phyloP scores from a whole-genome alignment of 2,888 invertebrate species.

The Habrosyne pyritoides region DNA sequence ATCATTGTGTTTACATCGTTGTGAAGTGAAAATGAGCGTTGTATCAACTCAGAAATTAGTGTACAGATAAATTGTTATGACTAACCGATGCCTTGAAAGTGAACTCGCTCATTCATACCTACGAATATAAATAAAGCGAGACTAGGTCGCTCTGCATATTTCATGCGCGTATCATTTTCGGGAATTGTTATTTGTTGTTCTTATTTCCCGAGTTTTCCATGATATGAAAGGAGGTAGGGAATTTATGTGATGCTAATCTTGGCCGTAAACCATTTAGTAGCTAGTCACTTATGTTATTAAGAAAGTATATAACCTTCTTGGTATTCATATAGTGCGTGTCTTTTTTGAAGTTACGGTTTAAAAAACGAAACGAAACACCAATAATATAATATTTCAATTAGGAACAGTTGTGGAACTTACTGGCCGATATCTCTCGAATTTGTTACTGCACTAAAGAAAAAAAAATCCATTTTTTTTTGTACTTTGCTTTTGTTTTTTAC shows the following conservation, averaged over 20 bases:
- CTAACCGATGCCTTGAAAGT: background rate
- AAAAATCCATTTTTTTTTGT: too few species aligned
- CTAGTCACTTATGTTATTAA: constrained; percentile 3
- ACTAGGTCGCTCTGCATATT: constrained; percentile 7
- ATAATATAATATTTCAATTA: too few species aligned
- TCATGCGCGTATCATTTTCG: constrained; percentile 6
- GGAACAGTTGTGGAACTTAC: too few species aligned
- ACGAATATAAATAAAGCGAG: background rate
- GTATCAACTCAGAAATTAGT: background rate
- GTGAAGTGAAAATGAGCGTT: too few species aligned
- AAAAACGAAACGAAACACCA: too few species aligned
- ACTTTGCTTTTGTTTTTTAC: too few species aligned
- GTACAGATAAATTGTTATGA: background rate
- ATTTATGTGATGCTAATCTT: background rate
- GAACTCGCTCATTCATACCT: background rate
- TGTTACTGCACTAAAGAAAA: too few species aligned
- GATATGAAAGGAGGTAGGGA: background rate
- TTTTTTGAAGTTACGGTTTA: too few species aligned
- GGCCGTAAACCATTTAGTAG: background rate
- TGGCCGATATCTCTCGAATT: too few species aligned
- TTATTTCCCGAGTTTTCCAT: background rate
- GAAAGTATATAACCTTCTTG: too few species aligned
- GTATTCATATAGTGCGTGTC: too few species aligned
- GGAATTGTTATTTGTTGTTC: constrained; percentile 1
- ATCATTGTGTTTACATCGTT: too few species aligned